These are phyloP conservation scores for Australoheros scitulus DNA, from an alignment of 2,113 vertebrate genomes.

Conservation along the genomic window DNA sequence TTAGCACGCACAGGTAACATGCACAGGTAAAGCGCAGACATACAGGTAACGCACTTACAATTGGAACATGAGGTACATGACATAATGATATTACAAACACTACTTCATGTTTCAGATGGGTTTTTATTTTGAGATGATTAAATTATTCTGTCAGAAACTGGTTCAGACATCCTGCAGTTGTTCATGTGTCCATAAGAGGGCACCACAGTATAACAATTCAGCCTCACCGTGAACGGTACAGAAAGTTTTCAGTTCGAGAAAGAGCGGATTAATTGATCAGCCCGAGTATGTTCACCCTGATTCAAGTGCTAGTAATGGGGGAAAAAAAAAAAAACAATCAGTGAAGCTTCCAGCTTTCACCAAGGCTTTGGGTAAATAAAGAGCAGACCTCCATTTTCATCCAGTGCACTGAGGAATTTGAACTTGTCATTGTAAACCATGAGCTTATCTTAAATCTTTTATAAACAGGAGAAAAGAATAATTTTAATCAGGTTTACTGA, in stretches of 20 bases:
- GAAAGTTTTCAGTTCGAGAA: neutral
- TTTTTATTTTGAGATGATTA: neutral
- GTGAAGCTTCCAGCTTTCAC: neutral
- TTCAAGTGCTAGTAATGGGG: too few relatives aligned
- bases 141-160: neutral
- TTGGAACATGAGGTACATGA: neutral
- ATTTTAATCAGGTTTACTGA: neutral
- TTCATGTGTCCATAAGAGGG: neutral
- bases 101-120: neutral
- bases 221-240: neutral
- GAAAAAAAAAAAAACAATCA: too few relatives aligned
- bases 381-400: neutral
- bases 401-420: neutral
- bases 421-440: neutral
- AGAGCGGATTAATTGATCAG: neutral
- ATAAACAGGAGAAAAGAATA: too few relatives aligned
- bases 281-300: neutral
- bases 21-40: neutral
- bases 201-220: neutral
- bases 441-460: neutral
- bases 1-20: constrained; percentile 14
- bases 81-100: neutral
- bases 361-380: neutral
- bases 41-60: neutral
- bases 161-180: neutral